Conservation (phyloP, 2,797 vertebrate species). For the Glyptemys insculpta region DNA sequence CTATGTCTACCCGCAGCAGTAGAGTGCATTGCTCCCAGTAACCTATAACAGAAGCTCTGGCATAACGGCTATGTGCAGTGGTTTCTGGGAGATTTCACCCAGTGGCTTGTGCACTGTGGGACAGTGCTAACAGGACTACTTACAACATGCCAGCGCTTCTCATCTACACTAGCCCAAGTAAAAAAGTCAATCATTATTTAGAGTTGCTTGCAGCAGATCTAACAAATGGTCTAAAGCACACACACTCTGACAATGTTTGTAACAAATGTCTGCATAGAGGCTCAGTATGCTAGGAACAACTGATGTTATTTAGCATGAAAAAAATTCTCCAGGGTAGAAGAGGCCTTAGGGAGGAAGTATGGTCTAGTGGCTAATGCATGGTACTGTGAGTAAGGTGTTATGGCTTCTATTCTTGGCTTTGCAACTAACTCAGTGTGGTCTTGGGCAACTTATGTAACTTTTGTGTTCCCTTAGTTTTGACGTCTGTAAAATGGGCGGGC, state of each 20-base stretch:
- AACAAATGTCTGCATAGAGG: not conserved
- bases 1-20: not conserved
- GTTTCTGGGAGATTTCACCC: not conserved
- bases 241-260: not conserved
- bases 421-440: not conserved
- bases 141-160: not conserved
- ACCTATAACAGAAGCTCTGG: rapidly evolving
- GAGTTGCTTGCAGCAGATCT: not conserved
- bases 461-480: not conserved
- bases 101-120: not conserved
- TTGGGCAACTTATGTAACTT: not conserved
- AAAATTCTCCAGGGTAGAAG: not conserved
- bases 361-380: not conserved
- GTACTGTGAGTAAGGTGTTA: not conserved
- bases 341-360: not conserved
- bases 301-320: not conserved
- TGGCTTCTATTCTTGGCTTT: not conserved
- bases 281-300: not conserved
- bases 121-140: not conserved
- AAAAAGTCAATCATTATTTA: not conserved
- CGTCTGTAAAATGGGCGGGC: not conserved
- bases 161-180: not conserved
- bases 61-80: not conserved
- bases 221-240: not conserved
- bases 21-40: not conserved